These are phyloP conservation scores for Oxyteleia sp. DNA, from an alignment of 2,888 invertebrate genomes.

Conservation along the genomic window DNA sequence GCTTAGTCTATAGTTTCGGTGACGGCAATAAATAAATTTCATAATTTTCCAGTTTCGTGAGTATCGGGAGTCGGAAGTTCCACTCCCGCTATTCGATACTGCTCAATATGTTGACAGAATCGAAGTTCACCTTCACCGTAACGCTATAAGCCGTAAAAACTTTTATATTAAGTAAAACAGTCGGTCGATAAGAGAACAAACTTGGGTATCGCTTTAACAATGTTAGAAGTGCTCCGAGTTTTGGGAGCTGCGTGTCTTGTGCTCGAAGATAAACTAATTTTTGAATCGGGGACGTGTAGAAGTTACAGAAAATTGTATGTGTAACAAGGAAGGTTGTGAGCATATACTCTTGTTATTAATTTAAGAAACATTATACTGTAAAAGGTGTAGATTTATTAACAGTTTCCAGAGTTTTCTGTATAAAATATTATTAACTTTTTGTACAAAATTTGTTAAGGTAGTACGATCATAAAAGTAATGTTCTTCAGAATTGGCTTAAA, in stretches of 20 bases:
- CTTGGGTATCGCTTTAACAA: constrained; percentile 58
- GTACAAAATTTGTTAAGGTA: too few species aligned
- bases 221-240: constrained; percentile 52
- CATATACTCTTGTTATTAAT: not conserved
- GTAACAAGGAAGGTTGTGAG: not conserved
- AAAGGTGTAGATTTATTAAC: too few species aligned
- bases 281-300: constrained; percentile 5
- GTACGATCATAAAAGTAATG: too few species aligned
- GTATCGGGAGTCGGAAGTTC: constrained; percentile 10
- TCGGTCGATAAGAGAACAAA: constrained; percentile 49
- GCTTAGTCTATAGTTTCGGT: too few species aligned
- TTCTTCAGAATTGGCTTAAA: too few species aligned
- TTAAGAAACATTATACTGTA: not conserved
- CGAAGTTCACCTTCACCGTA: constrained; percentile 42
- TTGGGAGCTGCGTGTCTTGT: constrained; percentile 36
- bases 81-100: constrained; percentile 6
- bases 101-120: constrained; percentile 61
- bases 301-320: not conserved
- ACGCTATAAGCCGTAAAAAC: constrained; percentile 60
- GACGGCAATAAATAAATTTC: constrained; percentile 4
- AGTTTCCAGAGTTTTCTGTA: too few species aligned
- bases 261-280: constrained; percentile 30
- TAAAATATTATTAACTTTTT: too few species aligned
- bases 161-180: constrained; percentile 69
- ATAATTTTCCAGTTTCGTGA: constrained; percentile 22